Evolutionary conservation across 2,797 vertebrate species (phyloP).

Genomic region (Enteromius viviparus): DNA sequence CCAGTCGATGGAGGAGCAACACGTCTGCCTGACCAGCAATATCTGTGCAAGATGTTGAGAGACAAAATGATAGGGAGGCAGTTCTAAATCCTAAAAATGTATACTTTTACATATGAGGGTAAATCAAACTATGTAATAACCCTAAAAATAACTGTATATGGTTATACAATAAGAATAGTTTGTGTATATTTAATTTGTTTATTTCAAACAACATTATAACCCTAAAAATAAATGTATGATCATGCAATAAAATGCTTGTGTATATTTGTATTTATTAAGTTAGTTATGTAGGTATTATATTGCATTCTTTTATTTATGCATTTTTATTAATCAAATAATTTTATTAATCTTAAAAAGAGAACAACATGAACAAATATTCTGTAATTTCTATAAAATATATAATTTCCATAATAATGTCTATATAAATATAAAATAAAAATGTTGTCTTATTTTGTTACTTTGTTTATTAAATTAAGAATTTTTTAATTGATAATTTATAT

Average conservation of each 20-base stretch:
- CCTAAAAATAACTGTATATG: background rate
- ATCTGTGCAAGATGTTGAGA: slow-evolving; percentile 10
- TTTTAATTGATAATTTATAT: background rate
- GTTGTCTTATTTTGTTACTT: too few species aligned
- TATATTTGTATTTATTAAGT: background rate
- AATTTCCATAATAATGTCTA: too few species aligned
- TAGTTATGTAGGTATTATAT: too few species aligned
- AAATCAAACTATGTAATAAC: background rate
- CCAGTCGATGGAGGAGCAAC: slow-evolving; percentile 44
- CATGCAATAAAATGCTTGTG: too few species aligned
- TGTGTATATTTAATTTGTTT: background rate
- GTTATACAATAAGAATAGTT: background rate
- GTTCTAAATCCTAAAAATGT: background rate
- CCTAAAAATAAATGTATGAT: too few species aligned
- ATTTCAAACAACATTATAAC: too few species aligned
- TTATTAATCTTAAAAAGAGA: background rate
- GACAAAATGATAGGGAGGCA: background rate
- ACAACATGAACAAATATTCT: background rate
- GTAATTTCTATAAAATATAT: too few species aligned
- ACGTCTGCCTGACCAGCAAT: slow-evolving; percentile 51
- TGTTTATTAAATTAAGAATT: background rate
- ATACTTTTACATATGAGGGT: background rate
- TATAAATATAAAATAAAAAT: background rate
- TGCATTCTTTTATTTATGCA: too few species aligned
- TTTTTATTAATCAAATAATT: background rate